Evolutionary conservation across 2,888 invertebrate species (phyloP), one percentile per base, ranked within the genome.

Genomic region (Chromoteleia sp.): DNA sequence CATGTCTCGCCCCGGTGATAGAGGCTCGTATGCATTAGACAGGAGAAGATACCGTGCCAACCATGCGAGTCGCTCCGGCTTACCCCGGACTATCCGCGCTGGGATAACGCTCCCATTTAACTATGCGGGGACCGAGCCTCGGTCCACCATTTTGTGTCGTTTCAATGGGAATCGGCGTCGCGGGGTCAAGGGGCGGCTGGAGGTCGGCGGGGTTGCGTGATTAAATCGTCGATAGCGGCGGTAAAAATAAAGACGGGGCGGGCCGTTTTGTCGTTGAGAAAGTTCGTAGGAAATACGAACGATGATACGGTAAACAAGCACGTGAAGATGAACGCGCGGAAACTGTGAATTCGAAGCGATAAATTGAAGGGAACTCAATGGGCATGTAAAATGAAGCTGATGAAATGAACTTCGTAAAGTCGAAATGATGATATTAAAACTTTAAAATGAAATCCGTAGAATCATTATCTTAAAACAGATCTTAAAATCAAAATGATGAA

Each of bases 11-110:
- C 68, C 75, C 78, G 61, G 70, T 78, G 75, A 70, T 70, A 75
- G 61, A 68, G 50, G 25, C 39, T 50, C 63, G 48, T 75, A 80
- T 75, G 70, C 41, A 65, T 70, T 68, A 67, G 70, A 80, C 68
- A 75, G 74, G 58, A 58, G 80, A 75, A 63, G 74, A 68, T 50
- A 68, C 68, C 52, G 48, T 59, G 19, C 43, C 43, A 43, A 29
- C 21, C 59, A 30, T 41, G 41, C 19, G 39, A 58, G 25, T 58
- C 17, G n/a, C 36, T n/a, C 36, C 21, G n/a, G 15, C 25, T 5
- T 33, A 54, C 33, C 41, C 36, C 21, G n/a, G 15, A 30, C 7
- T 33, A 54, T 19, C 41, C 36, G 21, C 15, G 33, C 36, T 36
- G 21, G 39, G 56, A 74, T 74, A 65, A 63, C 39, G 48, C 48